phyloP scores from a whole-genome alignment of 2,888 invertebrate species.

The Ptilodon capucinus region DNA sequence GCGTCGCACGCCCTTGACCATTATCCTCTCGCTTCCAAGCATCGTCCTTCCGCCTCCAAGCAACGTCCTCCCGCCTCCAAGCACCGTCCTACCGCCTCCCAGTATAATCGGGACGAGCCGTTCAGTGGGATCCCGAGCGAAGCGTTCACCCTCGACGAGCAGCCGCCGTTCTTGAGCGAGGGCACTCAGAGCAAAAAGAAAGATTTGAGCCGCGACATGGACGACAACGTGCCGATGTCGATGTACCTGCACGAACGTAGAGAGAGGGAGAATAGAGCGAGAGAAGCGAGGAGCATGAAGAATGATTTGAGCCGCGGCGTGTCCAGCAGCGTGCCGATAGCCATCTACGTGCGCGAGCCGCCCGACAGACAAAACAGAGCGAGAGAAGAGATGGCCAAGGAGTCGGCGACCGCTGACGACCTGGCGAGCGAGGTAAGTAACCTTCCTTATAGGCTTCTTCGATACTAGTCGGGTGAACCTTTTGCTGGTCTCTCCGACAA shows the following conservation, averaged over 20 bases:
- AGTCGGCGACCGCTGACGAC: neutral
- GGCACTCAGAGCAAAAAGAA: neutral
- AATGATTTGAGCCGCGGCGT: neutral
- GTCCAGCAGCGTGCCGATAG: neutral
- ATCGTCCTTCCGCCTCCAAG: no score
- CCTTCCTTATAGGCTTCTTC: no score
- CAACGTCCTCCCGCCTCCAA: neutral
- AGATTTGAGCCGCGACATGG: neutral
- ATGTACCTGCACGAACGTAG: neutral
- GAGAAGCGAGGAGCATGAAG: neutral
- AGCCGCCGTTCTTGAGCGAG: neutral
- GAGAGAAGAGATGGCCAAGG: neutral
- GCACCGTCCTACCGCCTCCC: neutral
- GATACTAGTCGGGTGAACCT: no score
- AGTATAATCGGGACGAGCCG: conserved; percentile 12
- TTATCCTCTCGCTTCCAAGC: neutral
- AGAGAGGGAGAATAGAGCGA: neutral
- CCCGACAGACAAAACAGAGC: neutral
- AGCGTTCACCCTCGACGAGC: conserved; percentile 25
- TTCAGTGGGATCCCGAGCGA: conserved; percentile 32
- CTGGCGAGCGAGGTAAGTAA: neutral
- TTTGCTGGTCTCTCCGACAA: no score
- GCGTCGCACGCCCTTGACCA: neutral
- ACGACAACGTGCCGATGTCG: neutral
- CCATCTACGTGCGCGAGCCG: neutral